Percentiles rank a stretch among this genome's conserved stretches.
phyloP scores from a whole-genome alignment of 1,140 invertebrate species.

The Pararge aegeria region DNA sequence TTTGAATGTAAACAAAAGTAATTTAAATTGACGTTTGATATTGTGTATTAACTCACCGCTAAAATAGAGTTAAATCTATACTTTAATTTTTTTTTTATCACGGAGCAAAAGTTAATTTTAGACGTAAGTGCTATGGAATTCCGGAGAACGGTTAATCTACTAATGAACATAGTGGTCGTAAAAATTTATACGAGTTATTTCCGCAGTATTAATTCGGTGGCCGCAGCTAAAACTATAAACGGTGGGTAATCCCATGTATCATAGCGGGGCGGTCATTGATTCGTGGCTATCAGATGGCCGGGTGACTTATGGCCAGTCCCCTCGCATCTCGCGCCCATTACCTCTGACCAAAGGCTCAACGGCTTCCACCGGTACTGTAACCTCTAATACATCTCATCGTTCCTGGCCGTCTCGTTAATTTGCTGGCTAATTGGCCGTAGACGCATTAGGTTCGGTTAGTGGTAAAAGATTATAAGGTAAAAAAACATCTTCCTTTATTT shows the following conservation, averaged over 20 bases:
- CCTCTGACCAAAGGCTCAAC: conserved; percentile 40
- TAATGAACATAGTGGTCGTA: conserved; percentile 35
- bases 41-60: no score
- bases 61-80: no score
- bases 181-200: conserved; percentile 62
- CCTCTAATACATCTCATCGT: conserved; percentile 66
- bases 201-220: conserved; percentile 68
- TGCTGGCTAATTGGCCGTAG: conserved; percentile 68
- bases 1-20: no score
- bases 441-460: conserved; percentile 34
- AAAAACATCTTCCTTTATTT: not conserved
- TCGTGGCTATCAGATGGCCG: conserved; percentile 63
- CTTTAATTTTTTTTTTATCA: no score
- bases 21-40: no score
- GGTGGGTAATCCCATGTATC: conserved; percentile 70
- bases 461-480: conserved; percentile 15
- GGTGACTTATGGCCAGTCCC: conserved; percentile 71
- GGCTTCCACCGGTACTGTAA: conserved; percentile 33
- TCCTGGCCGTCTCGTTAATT: conserved; percentile 48
- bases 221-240: conserved; percentile 72
- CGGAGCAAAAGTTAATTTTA: no score
- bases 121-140: not conserved
- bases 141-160: conserved; percentile 19
- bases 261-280: conserved; percentile 73
- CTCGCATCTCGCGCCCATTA: conserved; percentile 59